These are phyloP conservation scores for Cephus rjabovi DNA, from an alignment of 2,888 invertebrate species.

Conservation along the genomic window DNA sequence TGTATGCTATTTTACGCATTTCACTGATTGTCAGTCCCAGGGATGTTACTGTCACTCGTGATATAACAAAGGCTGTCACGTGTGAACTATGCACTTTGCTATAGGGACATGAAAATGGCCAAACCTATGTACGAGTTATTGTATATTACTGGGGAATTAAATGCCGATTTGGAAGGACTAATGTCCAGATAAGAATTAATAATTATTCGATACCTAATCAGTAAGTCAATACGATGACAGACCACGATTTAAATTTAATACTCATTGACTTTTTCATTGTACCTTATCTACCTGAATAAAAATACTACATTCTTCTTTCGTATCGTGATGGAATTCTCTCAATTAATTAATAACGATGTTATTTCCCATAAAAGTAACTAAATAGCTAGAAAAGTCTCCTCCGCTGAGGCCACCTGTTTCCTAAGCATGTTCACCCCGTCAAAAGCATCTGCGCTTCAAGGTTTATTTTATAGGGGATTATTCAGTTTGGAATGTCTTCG, in stretches of 20 bases:
- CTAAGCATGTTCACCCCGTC: neutral
- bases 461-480: slow-evolving; percentile 19
- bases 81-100: neutral
- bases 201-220: neutral
- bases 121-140: no score
- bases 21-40: neutral
- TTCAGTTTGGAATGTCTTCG: slow-evolving; percentile 17
- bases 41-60: neutral
- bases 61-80: neutral
- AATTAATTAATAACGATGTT: neutral
- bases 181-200: neutral
- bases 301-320: neutral
- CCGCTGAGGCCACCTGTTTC: neutral
- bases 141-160: neutral
- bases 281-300: neutral
- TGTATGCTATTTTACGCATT: neutral
- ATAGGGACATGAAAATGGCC: neutral
- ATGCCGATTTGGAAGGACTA: neutral
- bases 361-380: neutral
- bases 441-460: neutral
- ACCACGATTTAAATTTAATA: neutral
- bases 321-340: neutral
- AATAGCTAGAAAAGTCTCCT: neutral
- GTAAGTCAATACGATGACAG: neutral
- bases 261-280: no score